Evolutionary conservation across 2,888 invertebrate genomes (phyloP), one percentile per base, ranked within the genome.

Genomic region (Eupithecia inturbata): DNA sequence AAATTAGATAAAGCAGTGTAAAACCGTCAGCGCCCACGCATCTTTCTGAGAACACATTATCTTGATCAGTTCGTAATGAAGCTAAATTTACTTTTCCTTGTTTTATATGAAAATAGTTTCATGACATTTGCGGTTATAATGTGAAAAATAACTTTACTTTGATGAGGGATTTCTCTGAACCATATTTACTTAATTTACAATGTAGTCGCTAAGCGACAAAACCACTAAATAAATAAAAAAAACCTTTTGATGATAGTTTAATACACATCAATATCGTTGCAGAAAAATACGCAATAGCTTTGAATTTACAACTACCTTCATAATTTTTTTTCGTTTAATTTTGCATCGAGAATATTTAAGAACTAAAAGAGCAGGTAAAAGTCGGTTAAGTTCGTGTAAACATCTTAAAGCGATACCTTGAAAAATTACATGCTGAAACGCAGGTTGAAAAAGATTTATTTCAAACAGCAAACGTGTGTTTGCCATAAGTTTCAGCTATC

Each of bases 1-100:
- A 66, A 36, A 26, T 66, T 26, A 53, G 39, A 64, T 68, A 60
- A 45, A 36, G 12, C 49, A 31, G 26, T 49, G 26, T 68, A 22
- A 71, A 71, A 70, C 33, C 36, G 22, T 39, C 22, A 12, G 39
- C 57, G 22, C 74, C 74, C 69, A 71, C 74, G 60, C 45, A n/a
- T 3, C 9, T 39, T 71, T 74, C 74, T 69, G 66, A 69, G 74
- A 74, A 73, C 22, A n/a, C n/a, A 22, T 69, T 74, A 74, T 71
- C 66, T 16, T 1, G 39, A 39, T 66, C 36, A 22, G 39, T 64
- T 39, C 39, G 64, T n/a, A n/a, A 68, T 73, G 45, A n/a, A 16
- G 10, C 62, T 62, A 70, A 62, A 62, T 14, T 63, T 70, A 62
- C 22, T 69, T 41, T 60, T 62, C 57, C 66, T 67, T 31, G 19